These are phyloP conservation scores for Pseudomyrmex flavicornis DNA, from an alignment of 1,140 invertebrate species.

Conservation along the genomic window DNA sequence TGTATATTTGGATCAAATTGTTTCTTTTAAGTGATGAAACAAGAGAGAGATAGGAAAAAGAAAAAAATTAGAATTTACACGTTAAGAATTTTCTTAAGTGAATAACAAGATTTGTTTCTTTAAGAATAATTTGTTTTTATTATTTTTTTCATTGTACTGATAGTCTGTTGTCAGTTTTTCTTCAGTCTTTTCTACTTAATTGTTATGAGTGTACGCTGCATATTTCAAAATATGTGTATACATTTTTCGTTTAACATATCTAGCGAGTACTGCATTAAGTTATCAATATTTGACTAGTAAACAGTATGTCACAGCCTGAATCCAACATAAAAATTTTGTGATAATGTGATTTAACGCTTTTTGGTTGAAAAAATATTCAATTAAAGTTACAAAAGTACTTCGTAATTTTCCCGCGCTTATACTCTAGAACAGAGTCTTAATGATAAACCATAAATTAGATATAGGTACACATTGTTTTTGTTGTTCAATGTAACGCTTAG, in stretches of 20 bases:
- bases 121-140: constrained; percentile 67
- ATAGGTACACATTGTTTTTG: too few relatives aligned
- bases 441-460: too few relatives aligned
- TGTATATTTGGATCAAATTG: too few relatives aligned
- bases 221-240: constrained; percentile 55
- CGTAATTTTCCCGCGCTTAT: background rate
- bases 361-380: constrained; percentile 53
- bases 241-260: constrained; percentile 63
- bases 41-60: too few relatives aligned
- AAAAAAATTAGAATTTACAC: too few relatives aligned
- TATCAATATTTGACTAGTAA: constrained; percentile 67
- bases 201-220: constrained; percentile 65
- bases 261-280: constrained; percentile 40
- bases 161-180: constrained; percentile 61
- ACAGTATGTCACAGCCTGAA: constrained; percentile 75
- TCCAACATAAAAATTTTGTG: constrained; percentile 62
- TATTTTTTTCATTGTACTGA: background rate
- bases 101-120: background rate
- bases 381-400: constrained; percentile 61
- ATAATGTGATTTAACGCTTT: constrained; percentile 57
- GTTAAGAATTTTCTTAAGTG: too few relatives aligned
- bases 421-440: constrained; percentile 18
- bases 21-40: too few relatives aligned
- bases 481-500: constrained; percentile 22
- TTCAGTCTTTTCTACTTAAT: constrained; percentile 70